Evolutionary conservation across 2,888 invertebrate species (phyloP), one percentile per base, ranked within the genome.

Genomic region (Pomacea canaliculata): DNA sequence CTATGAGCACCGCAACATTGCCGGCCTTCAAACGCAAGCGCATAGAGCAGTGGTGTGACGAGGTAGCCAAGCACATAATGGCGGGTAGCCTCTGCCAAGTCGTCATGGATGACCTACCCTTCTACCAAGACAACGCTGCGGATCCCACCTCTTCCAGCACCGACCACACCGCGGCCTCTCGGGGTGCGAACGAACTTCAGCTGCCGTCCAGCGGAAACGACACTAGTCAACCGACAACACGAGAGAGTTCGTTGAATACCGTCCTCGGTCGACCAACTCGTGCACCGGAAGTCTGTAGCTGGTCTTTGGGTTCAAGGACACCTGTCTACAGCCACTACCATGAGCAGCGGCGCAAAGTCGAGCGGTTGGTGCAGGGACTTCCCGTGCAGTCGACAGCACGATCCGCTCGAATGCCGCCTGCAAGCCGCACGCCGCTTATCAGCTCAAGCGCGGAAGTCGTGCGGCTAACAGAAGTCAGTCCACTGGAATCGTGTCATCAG

Each of bases 11-110:
- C 63, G 49, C 68, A 48, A 59, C 59, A 23, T 66, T 79, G 70
- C 70, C 76, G 19, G 72, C 77, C 0, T 81, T 75, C 71, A 80
- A 80, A n/a, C 71, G 80, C 23, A 70, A 77, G 48, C 75, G 81
- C 46, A 81, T 81, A 48, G 81, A 81, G 68, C 76, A 71, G 46
- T 81, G 81, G 81, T 78, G 79, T 37, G 75, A 77, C 27, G 78
- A 79, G 23, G 81, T 81, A 37, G 73, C 78, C 18, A 71, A 75
- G 46, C 78, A 80, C 75, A 73, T 81, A 23, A 70, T 66, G 62
- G 70, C 79, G 19, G 81, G 81, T 18, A 81, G 78, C 72, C 73
- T 81, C 37, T 81, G 81, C 59, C 74, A 71, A 23, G 65, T 73
- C 46, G 80, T 80, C 27, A 78, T 65, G n/a, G 78, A 78, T 67